Evolutionary conservation across 2,888 invertebrate species (phyloP), one percentile per base, ranked within the genome.

Genomic region (Agrotis clavis): DNA sequence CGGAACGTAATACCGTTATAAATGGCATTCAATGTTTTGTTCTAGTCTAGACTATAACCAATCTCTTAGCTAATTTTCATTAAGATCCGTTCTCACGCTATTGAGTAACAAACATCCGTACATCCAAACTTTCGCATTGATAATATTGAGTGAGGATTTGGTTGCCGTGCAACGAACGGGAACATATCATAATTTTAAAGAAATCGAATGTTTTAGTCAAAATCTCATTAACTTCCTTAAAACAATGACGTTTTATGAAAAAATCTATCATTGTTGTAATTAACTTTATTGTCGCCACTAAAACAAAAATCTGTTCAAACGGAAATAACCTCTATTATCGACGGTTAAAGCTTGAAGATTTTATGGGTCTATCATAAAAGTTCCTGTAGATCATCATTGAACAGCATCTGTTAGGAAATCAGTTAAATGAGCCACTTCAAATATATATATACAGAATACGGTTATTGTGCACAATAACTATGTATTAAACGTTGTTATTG

Each of bases 331-430:
- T 11, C 35, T 35, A 35, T 41, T 41, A 41, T 41, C 11, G 41
- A 19, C 1, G 13, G 21, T 47, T 41, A 19, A 21, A 25, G 5
- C 19, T 35, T 35, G 6, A 45, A 47, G 18, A 14, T 66, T 51
- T 66, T 41, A 67, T 48, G 16, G 9, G 18, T 71, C 13, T 9
- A 3, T n/a, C n/a, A 64, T 72, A 47, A 59, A 50, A 57, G 21
- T 21, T 51, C 21, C 21, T 41, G 47, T 19, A 13, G 14, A 67
- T 30, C 60, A 16, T 60, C 16, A 56, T 45, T 50, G 35, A 41
- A 48, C 16, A 19, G 18, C 41, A 19, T 71, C 41, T 41, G 48
- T 60, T 51, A 18, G 47, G 56, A n/a, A 11, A 50, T 21, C n/a
- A 25, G 7, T 53, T 54, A 48, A 41, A 54, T 19, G 41, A 51